phyloP scores from a whole-genome alignment of 2,113 vertebrate genomes.

The Delphinapterus leucas region DNA sequence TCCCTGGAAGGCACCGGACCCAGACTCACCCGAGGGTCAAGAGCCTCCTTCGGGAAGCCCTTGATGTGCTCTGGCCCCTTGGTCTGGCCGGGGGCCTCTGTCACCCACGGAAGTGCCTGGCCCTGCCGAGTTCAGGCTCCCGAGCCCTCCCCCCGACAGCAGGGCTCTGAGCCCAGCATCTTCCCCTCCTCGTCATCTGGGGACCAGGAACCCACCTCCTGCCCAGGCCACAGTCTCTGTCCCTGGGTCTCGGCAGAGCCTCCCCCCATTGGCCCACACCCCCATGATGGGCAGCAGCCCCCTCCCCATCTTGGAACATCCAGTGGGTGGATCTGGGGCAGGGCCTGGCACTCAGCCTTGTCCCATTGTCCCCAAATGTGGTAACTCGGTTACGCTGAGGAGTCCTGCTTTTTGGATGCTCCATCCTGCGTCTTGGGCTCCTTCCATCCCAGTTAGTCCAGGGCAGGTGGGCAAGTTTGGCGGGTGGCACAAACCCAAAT shows the following conservation, averaged over 20 bases:
- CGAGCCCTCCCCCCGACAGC: neutral
- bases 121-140: accelerated
- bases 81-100: neutral
- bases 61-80: accelerated
- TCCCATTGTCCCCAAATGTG: neutral
- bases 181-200: neutral
- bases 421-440: neutral
- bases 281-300: neutral
- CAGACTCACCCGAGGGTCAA: neutral
- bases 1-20: slow-evolving; percentile 82
- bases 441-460: neutral
- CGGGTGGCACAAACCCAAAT: neutral
- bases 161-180: accelerated
- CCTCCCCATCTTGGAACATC: neutral
- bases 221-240: neutral
- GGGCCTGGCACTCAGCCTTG: neutral
- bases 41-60: neutral
- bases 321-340: neutral
- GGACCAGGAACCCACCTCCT: neutral
- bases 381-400: neutral
- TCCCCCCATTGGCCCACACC: accelerated
- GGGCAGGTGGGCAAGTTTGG: neutral
- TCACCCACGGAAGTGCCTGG: neutral
- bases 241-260: neutral
- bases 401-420: neutral